Evolutionary conservation across 1,140 invertebrate species (phyloP), one percentile per base, ranked within the genome.

Genomic region (Marisa cornuarietis): DNA sequence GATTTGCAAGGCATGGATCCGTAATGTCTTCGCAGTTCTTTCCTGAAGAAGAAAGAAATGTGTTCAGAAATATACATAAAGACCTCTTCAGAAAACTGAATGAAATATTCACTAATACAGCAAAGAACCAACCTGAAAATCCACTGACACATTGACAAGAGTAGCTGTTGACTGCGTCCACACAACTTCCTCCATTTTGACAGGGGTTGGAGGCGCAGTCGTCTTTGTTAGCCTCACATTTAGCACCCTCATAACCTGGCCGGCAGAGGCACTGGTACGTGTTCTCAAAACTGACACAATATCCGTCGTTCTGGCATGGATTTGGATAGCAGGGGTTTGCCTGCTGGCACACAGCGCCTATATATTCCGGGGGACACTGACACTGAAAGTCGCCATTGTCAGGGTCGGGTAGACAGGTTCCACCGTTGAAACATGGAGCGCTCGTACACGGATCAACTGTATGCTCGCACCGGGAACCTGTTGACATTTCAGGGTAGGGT

Each of bases 161-260:
- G 26, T 65, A 62, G 61, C 63, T n/a, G 90, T 97, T 96, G 85
- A 80, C 92, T 6, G 16, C 16, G 52, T 76, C 58, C 10, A 26
- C 26, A 14, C 75, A 81, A 4, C 26, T 74, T 24, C 69, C 58
- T 16, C 72, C 49, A 42, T 78, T 72, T 11, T 42, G 13, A 69
- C 76, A 78, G 26, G 69, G 58, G 18, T 61, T 63, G n/a, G 65
- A 22, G 52, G 24, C 14, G 69, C 79, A 83, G 8, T 80, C 79
- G 61, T 81, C 63, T 9, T 76, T 20, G 51, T 79, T 68, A 6
- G 9, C 22, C n/a, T 79, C 71, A 68, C 77, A 78, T 20, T 61
- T 22, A 0, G 1, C 42, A 16, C 77, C 80, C 16, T 24, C n/a
- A 24, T 66, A 81, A 0, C 52, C 71, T 9, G 26, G 16, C 3